These are phyloP conservation scores for Dicyrtomina minuta DNA, from an alignment of 2,888 invertebrate genomes.

Conservation along the genomic window DNA sequence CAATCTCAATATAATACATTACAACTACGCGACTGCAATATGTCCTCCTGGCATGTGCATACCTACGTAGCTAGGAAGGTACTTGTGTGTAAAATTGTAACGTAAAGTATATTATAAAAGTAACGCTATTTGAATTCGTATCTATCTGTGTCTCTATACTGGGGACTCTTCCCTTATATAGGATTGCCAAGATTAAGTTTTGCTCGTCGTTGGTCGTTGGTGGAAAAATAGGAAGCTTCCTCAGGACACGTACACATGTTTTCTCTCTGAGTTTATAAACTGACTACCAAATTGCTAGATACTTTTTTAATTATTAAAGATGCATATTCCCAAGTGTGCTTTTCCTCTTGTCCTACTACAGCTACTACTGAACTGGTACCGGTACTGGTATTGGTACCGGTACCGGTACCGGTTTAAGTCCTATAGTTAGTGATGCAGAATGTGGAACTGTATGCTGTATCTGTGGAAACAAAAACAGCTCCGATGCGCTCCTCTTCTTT, in stretches of 20 bases:
- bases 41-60: too few species aligned
- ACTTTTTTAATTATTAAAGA: slow-evolving; percentile 32
- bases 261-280: slow-evolving; percentile 12
- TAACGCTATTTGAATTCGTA: too few species aligned
- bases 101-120: too few species aligned
- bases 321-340: slow-evolving; percentile 6
- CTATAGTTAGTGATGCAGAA: not conserved
- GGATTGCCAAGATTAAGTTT: slow-evolving; percentile 19
- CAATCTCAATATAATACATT: slow-evolving; percentile 20
- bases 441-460: not conserved
- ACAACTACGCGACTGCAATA: too few species aligned
- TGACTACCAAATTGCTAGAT: slow-evolving; percentile 15
- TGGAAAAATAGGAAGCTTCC: not conserved
- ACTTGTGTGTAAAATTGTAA: too few species aligned
- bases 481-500: too few species aligned
- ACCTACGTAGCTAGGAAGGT: too few species aligned
- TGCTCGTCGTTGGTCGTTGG: not conserved
- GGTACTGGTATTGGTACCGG: too few species aligned
- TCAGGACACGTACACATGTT: slow-evolving; percentile 10
- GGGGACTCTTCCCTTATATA: slow-evolving; percentile 18
- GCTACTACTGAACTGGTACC: too few species aligned
- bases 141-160: too few species aligned
- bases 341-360: slow-evolving; percentile 2
- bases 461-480: not conserved
- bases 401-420: not conserved